Base-by-base conservation (phyloP, 2,888 invertebrate genomes). In the Flabesymbios commensalis region DNA sequence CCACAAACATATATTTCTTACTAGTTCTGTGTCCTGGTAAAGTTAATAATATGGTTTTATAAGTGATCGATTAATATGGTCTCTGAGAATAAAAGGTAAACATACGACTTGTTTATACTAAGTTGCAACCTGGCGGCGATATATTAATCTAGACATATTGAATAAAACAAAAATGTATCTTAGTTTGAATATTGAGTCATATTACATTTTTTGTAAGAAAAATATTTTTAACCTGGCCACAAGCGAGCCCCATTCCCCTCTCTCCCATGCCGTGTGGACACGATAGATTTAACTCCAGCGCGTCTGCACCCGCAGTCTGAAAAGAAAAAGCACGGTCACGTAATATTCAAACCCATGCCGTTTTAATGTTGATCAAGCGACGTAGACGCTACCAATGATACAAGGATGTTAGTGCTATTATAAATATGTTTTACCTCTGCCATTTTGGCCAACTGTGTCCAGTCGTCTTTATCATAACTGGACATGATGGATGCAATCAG, bases 181-280 rank as follows among this genome's bases (percentile, higher is more conserved):
- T n/a, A n/a, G n/a, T n/a, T n/a, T n/a, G n/a, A n/a, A n/a, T n/a
- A n/a, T n/a, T n/a, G n/a, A n/a, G n/a, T n/a, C n/a, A n/a, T n/a
- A n/a, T n/a, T n/a, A n/a, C n/a, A n/a, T n/a, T n/a, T n/a, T n/a
- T n/a, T n/a, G n/a, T n/a, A n/a, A n/a, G n/a, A n/a, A n/a, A n/a
- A n/a, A n/a, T n/a, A n/a, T n/a, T n/a, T n/a, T n/a, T n/a, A n/a
- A 91, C 90, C 91, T 92, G 80, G 60, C 98, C 98, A 83, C 98
- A 98, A 48, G 98, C 98, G 55, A 99, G 85, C 0, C 98, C 99
- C 98, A 99, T 98, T 42, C 97, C 97, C 14, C 91, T 89, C 81
- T 97, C 97, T 1, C 95, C 96, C 96, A 99, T 98, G 4, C 98
- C 98, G 83, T 99, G 98, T 0, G 98, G 98, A 81, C 99, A 98